A percentile compares a stretch with the other conserved stretches of the same genome.
phyloP scores from a whole-genome alignment of 2,113 vertebrate genomes.

The Maccullochella peelii region DNA sequence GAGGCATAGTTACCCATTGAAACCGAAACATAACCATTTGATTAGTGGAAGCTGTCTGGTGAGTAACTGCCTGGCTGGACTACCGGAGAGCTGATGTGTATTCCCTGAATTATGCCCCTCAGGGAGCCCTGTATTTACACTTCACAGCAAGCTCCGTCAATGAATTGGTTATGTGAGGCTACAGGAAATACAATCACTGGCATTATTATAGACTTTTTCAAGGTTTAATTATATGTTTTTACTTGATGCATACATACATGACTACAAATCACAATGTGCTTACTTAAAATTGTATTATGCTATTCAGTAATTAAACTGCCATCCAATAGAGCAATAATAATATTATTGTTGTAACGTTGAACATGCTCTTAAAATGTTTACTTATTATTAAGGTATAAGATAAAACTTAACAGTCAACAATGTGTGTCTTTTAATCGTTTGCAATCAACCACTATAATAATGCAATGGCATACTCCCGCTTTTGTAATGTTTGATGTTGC shows the following conservation, averaged over 20 bases:
- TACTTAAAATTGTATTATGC: background rate
- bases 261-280: background rate
- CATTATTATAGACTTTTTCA: background rate
- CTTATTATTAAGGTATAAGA: background rate
- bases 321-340: too few species aligned
- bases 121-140: background rate
- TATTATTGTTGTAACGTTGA: background rate
- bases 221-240: background rate
- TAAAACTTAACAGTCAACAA: too few species aligned
- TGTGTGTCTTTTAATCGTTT: background rate
- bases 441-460: background rate
- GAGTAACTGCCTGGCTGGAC: too few species aligned
- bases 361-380: background rate
- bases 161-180: background rate
- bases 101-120: background rate
- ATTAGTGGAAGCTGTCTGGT: background rate
- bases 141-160: background rate
- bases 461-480: background rate
- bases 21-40: background rate
- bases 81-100: background rate
- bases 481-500: background rate
- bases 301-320: background rate
- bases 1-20: too few species aligned
- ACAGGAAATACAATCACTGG: background rate
- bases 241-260: background rate